Percentiles rank a stretch among this genome's conserved stretches.
These are phyloP conservation scores for Phytoseiulus persimilis DNA, from an alignment of 2,888 invertebrate genomes.

Conservation along the genomic window DNA sequence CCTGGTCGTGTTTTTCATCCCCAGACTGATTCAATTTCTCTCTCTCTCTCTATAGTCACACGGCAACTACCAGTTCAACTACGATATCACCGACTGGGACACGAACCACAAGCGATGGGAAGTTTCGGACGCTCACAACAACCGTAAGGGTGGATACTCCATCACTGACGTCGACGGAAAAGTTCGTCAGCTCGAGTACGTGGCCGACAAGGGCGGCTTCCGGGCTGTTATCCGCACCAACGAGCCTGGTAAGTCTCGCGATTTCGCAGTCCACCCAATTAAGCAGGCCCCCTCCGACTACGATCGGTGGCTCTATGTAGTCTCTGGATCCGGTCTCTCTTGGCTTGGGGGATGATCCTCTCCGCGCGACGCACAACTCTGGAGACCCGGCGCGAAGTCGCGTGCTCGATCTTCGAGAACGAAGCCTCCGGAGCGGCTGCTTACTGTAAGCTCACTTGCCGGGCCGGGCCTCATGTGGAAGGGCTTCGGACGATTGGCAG, in stretches of 20 bases:
- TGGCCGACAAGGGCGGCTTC: constrained; percentile 25
- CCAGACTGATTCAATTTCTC: not conserved
- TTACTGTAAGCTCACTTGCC: too few relatives aligned
- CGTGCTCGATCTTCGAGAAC: too few relatives aligned
- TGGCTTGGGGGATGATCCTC: too few relatives aligned
- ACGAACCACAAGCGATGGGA: constrained; percentile 33
- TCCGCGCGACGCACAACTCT: too few relatives aligned
- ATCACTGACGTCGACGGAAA: constrained; percentile 36
- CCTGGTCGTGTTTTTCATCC: not conserved
- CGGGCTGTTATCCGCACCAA: constrained; percentile 27
- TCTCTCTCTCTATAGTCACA: not conserved
- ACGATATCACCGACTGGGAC: constrained; percentile 37
- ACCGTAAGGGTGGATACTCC: constrained; percentile 31
- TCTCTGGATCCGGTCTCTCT: too few relatives aligned
- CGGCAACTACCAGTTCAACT: constrained; percentile 28
- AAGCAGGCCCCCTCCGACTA: not conserved
- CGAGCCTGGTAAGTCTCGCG: constrained; percentile 9
- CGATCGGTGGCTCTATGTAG: too few relatives aligned
- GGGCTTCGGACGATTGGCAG: too few relatives aligned
- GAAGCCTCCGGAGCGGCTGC: too few relatives aligned
- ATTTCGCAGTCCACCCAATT: not conserved
- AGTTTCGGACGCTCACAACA: constrained; percentile 26
- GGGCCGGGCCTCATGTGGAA: too few relatives aligned
- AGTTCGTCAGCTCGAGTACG: constrained; percentile 32
- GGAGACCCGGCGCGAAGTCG: too few relatives aligned